Conservation (phyloP, 1,140 invertebrate genomes). For the Mya arenaria region DNA sequence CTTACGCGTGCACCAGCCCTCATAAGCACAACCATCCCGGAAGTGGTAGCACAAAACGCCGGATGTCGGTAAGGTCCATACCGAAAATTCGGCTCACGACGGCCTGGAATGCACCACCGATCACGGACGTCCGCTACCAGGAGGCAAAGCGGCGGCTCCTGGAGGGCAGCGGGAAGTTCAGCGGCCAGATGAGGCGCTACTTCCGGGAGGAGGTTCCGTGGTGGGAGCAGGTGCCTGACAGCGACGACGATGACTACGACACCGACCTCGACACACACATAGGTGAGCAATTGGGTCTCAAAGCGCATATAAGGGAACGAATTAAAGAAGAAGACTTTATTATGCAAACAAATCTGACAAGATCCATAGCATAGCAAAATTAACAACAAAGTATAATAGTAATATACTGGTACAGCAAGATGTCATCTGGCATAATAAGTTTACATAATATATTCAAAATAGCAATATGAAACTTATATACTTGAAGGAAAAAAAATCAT, state of each 20-base stretch:
- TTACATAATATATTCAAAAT: no score
- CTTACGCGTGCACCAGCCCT: not conserved
- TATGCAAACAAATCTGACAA: no score
- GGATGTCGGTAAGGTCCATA: not conserved
- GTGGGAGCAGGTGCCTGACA: conserved; percentile 28
- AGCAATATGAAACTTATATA: no score
- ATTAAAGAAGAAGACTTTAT: no score
- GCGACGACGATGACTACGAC: conserved; percentile 50
- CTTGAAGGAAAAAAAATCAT: no score
- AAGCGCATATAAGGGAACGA: no score
- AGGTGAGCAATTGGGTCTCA: no score
- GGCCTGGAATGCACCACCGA: conserved; percentile 15
- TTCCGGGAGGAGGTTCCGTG: conserved; percentile 2
- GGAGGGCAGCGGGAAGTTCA: conserved; percentile 33
- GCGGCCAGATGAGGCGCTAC: conserved; percentile 19
- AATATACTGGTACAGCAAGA: no score
- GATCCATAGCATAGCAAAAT: no score
- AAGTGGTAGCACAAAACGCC: conserved; percentile 15
- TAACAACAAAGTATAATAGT: no score
- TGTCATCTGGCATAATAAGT: no score
- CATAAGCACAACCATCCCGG: not conserved
- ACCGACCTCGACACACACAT: conserved; percentile 42
- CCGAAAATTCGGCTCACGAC: not conserved
- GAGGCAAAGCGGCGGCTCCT: not conserved
- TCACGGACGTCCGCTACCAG: not conserved